Conservation (phyloP, 1,140 invertebrate species). For the Brachionus calyciflorus region DNA sequence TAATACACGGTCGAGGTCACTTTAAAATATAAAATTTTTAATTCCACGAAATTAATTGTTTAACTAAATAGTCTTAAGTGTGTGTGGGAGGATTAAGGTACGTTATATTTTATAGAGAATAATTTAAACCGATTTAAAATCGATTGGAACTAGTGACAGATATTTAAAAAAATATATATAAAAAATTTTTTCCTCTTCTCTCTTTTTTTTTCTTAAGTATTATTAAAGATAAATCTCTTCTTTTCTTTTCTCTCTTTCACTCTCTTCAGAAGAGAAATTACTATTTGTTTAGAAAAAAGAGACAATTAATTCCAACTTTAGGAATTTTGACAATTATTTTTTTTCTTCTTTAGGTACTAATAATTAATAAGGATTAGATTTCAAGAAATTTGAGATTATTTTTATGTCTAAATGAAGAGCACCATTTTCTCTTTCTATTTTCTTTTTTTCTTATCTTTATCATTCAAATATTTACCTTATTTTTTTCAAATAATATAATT, state of each 20-base stretch:
- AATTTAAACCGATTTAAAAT: constrained; percentile 38
- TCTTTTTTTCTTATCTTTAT: constrained; percentile 28
- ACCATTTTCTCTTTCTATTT: constrained; percentile 27
- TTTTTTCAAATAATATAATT: background rate
- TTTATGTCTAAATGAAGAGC: constrained; percentile 27
- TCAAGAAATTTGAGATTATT: constrained; percentile 36
- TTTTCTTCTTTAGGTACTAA: constrained; percentile 30
- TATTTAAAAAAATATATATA: constrained; percentile 10
- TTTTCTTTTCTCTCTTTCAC: too few species aligned
- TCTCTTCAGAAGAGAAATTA: constrained; percentile 5
- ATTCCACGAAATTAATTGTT: too few species aligned
- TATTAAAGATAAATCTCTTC: constrained; percentile 36
- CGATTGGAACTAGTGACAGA: constrained; percentile 37
- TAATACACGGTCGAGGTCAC: too few species aligned
- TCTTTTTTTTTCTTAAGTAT: constrained; percentile 23
- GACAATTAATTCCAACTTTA: constrained; percentile 43
- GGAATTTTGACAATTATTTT: constrained; percentile 43
- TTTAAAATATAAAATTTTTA: too few species aligned
- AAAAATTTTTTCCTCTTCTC: background rate
- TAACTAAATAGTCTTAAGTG: background rate
- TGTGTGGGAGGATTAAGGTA: constrained; percentile 30
- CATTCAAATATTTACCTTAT: constrained; percentile 42
- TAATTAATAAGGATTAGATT: constrained; percentile 41
- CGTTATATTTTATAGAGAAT: background rate
- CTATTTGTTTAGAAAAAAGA: constrained; percentile 38